These are phyloP conservation scores for Graptemys geographica DNA, from an alignment of 2,797 vertebrate species.

Conservation along the genomic window DNA sequence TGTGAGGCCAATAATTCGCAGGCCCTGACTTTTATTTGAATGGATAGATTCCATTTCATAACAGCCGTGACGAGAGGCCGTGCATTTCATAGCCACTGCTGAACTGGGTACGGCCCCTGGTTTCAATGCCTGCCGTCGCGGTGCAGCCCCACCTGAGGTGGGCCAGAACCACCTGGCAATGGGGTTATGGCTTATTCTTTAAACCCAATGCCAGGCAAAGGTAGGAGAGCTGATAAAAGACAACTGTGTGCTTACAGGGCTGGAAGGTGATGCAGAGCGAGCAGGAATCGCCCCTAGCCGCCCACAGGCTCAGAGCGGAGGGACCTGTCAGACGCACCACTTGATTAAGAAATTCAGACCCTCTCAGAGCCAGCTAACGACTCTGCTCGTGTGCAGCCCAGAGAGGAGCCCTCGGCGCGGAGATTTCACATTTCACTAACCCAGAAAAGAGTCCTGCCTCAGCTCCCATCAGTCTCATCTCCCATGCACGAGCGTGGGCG, in stretches of 20 bases:
- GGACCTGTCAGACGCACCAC: not conserved
- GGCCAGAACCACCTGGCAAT: not conserved
- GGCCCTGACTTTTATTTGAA: not conserved
- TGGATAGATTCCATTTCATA: not conserved
- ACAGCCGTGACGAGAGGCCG: not conserved
- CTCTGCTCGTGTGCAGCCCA: not conserved
- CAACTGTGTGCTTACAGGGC: not conserved
- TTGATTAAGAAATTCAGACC: constrained; percentile 13
- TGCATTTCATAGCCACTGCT: not conserved
- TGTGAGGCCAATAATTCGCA: not conserved
- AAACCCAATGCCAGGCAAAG: not conserved
- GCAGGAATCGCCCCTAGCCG: not conserved
- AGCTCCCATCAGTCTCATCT: constrained; percentile 1
- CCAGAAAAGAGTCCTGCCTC: constrained; percentile 26
- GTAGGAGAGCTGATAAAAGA: not conserved
- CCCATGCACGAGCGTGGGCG: not conserved
- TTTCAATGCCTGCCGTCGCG: not conserved
- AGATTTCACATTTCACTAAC: not conserved
- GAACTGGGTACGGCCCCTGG: not conserved
- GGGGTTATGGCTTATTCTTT: not conserved
- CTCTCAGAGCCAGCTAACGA: not conserved
- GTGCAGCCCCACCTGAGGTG: not conserved
- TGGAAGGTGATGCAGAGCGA: not conserved
- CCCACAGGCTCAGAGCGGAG: not conserved
- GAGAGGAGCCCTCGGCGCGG: not conserved